Percentiles rank a stretch among this genome's conserved stretches.
Evolutionary conservation across 2,113 vertebrate species (phyloP).

Genomic region (Hydrolagus affinis): DNA sequence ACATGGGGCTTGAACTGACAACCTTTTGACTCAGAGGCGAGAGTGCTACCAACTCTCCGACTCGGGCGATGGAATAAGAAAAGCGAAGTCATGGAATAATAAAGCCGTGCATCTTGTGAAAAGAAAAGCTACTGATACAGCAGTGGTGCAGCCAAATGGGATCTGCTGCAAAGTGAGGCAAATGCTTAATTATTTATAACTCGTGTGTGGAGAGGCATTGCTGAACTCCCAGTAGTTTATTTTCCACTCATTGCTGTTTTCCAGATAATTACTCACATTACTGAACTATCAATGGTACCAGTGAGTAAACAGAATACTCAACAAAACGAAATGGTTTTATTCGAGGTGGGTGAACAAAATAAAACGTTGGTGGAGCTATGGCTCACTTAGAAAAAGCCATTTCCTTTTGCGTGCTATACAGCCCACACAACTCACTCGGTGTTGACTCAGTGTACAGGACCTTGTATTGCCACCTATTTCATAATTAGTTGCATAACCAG

Average conservation of each 20-base stretch:
- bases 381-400: not conserved
- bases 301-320: not conserved
- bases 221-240: not conserved
- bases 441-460: not conserved
- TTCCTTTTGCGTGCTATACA: not conserved
- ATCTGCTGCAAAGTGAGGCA: too few relatives aligned
- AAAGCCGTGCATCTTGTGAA: too few relatives aligned
- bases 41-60: too few relatives aligned
- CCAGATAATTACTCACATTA: conserved; percentile 13
- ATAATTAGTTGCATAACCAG: too few relatives aligned
- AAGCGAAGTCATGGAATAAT: not conserved
- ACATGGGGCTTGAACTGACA: too few relatives aligned
- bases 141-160: not conserved
- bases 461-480: too few relatives aligned
- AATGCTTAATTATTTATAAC: conserved; percentile 3
- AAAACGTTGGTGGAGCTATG: not conserved
- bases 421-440: not conserved
- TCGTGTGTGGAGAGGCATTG: not conserved
- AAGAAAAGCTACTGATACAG: not conserved
- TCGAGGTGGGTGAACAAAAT: not conserved
- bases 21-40: too few relatives aligned
- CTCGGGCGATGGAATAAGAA: too few relatives aligned
- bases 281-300: not conserved
- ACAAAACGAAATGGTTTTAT: not conserved
- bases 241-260: conserved; percentile 3